Percentiles rank a stretch among this genome's conserved stretches.
phyloP scores from a whole-genome alignment of 1,140 invertebrate genomes.

The Leptopilina clavipes region DNA sequence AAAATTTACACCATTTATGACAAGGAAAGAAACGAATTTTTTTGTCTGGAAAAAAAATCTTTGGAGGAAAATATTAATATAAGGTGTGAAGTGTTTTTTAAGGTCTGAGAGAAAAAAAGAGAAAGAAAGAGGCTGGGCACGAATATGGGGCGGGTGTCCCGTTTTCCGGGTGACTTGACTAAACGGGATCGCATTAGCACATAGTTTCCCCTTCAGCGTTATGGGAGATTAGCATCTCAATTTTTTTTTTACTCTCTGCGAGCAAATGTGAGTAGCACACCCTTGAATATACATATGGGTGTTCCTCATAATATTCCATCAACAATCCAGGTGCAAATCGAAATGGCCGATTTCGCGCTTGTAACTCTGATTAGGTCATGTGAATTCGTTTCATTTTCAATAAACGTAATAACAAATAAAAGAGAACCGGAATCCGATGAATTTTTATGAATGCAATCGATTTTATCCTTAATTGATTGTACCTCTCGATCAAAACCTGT shows the following conservation, averaged over 20 bases:
- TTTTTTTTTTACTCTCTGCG: conserved; percentile 58
- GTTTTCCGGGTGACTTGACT: conserved; percentile 75
- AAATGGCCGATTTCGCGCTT: conserved; percentile 43
- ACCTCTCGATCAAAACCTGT: conserved; percentile 19
- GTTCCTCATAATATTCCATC: conserved; percentile 12
- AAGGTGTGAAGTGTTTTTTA: not conserved
- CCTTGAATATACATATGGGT: conserved; percentile 3
- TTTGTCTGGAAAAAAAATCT: no score
- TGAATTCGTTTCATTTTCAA: conserved; percentile 29
- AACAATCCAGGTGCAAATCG: conserved; percentile 52
- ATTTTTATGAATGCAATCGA: conserved; percentile 21
- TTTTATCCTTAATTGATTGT: conserved; percentile 33
- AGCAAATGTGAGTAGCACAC: conserved; percentile 43
- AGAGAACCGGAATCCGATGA: not conserved
- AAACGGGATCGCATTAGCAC: conserved; percentile 76
- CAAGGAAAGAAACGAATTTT: no score
- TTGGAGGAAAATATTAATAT: not conserved
- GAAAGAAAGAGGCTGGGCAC: conserved; percentile 41
- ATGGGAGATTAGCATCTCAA: conserved; percentile 72
- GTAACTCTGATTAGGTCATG: conserved; percentile 50
- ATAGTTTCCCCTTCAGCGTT: conserved; percentile 66
- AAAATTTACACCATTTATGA: no score
- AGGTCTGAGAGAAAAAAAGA: conserved; percentile 13
- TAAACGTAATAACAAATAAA: not conserved
- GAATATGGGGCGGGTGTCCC: conserved; percentile 68